Base-by-base conservation (phyloP, 2,797 vertebrate genomes). In the Chromobotia macracanthus region DNA sequence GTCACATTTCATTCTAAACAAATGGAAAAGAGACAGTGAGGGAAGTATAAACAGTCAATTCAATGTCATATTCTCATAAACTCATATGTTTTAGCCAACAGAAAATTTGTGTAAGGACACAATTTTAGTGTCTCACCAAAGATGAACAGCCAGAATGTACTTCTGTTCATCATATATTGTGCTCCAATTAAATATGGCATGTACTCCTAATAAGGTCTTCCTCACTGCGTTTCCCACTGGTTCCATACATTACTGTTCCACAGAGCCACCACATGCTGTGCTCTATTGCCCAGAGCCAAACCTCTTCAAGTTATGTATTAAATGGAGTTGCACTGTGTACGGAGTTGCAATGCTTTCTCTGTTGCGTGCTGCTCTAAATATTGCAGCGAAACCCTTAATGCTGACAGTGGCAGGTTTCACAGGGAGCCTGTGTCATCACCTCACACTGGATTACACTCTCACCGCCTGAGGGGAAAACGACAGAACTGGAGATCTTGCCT, bases 381-480 rank as follows among this genome's bases (percentile, higher is more conserved):
- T 78, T 67, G 71, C 51, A 76, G 77, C 80, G 77, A 77, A 79
- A 10, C 80, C 84, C 83, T 86, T 82, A 86, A 84, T 81, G 61
- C 71, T 72, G 80, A 85, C 76, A 81, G 82, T 74, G 79, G 41
- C 60, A 68, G 69, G 77, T 78, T 76, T 77, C 73, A 66, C 75
- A 41, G 80, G 76, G 80, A 82, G 76, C 69, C 75, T 77, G 71
- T 77, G 80, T 78, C 75, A 82, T 82, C 80, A 66, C 60, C 80
- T 82, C 80, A 80, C 82, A 82, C 80, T 84, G 80, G 71, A 84
- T 84, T 82, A 82, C 84, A 80, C 80, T 73, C 78, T 77, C 80
- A 48, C 58, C 28, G 82, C 82, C 82, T 80, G 58, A 73, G 82
- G 84, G 72, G 31, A 74, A 70, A 80, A 46, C 56, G 72, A 70